A percentile compares a stretch with the other conserved stretches of the same genome.
phyloP scores from a whole-genome alignment of 2,797 vertebrate species.

The Peromyscus eremicus region DNA sequence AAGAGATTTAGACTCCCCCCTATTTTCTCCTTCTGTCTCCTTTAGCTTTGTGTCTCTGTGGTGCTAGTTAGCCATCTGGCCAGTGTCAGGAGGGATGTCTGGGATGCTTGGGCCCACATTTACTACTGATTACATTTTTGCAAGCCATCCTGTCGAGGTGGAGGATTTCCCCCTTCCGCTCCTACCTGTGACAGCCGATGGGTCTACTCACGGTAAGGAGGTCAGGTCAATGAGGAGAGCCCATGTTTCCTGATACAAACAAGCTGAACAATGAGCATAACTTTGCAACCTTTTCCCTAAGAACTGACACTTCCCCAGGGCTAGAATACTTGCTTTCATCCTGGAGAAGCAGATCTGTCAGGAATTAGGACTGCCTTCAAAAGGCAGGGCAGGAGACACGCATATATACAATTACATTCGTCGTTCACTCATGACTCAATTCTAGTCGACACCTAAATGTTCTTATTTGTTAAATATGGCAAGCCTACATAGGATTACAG shows the following conservation, averaged over 20 bases:
- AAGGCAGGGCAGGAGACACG: not conserved
- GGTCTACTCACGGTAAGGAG: not conserved
- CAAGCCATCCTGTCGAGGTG: not conserved
- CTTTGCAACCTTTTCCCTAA: not conserved
- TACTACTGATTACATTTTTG: not conserved
- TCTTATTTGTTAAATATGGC: slow-evolving; percentile 55
- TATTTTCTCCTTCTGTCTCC: slow-evolving; percentile 32
- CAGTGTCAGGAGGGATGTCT: not conserved
- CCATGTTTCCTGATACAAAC: slow-evolving; percentile 5
- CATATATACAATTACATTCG: not conserved
- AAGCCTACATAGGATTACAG: not conserved
- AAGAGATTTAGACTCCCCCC: not conserved
- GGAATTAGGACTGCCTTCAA: not conserved
- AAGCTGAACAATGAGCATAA: not conserved
- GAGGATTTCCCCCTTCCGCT: not conserved
- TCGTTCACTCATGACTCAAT: slow-evolving; percentile 53
- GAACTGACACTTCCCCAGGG: not conserved
- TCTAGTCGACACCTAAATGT: not conserved
- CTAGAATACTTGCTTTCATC: slow-evolving; percentile 41
- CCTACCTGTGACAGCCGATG: not conserved
- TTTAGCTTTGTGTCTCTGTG: not conserved
- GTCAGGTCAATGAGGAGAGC: not conserved
- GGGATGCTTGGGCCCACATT: not conserved
- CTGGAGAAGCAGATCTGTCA: not conserved
- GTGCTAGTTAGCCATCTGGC: not conserved